Evolutionary conservation across 1,140 invertebrate genomes (phyloP), one percentile per base, ranked within the genome.

Genomic region (Palaemon carinicauda): DNA sequence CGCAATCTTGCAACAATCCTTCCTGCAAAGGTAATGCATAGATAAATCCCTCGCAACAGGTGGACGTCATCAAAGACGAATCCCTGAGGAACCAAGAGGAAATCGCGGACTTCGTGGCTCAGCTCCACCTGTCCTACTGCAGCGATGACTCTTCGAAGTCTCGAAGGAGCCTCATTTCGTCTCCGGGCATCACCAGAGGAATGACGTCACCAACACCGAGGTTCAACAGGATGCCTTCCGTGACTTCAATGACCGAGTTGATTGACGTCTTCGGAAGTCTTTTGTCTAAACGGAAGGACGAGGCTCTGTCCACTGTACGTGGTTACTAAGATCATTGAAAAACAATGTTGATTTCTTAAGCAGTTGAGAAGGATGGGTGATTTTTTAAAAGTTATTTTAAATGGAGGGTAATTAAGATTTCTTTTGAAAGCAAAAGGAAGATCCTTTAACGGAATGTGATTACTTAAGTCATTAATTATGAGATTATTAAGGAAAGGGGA

Each of bases 41-140:
- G 14, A 24, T 15, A 27, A 7, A n/a, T 14, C 24, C 17, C 29
- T n/a, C 65, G n/a, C 0, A 52, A 4, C 77, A 86, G 84, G 65
- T 80, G 24, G 27, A 80, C 17, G 65, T 33, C 21, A 12, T 80
- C 4, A 56, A 86, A 69, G 15, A 31, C 10, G 75, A 86, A 52
- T 24, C 12, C 41, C 24, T 33, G 60, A 29, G 24, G 15, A 80
- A 31, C 33, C 69, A 41, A 14, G 50, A n/a, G 17, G 77, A 53
- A 52, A 80, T 86, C 10, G 84, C 84, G 54, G 65, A 86, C 24
- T 80, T 86, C 21, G 41, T 73, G 12, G 24, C 77, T 0, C 41
- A 27, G 17, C 60, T 86, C 0, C 84, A 86, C 73, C 51, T 73
- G 17, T 73, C 60, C 3, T 80, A 33, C 69, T 73, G 81, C 31